These are phyloP conservation scores for Venturia canescens DNA, from an alignment of 1,140 invertebrate genomes.

Conservation along the genomic window DNA sequence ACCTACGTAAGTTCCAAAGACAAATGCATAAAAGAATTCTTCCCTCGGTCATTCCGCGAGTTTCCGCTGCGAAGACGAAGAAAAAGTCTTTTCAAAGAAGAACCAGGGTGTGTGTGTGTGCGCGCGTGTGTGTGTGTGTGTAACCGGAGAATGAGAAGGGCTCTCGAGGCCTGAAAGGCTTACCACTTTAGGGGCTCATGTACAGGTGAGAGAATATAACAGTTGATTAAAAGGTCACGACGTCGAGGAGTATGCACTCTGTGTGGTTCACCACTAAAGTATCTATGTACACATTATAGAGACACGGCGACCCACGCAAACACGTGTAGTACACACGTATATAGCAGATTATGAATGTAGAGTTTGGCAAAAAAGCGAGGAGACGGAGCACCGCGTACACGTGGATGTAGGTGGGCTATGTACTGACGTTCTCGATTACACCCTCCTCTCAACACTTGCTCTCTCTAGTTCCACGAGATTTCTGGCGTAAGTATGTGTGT, in stretches of 20 bases:
- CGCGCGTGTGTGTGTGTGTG: too few relatives aligned
- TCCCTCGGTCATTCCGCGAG: background rate
- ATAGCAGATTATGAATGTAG: slow-evolving; percentile 21
- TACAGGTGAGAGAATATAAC: slow-evolving; percentile 15
- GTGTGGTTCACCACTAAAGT: background rate
- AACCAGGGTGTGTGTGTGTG: background rate
- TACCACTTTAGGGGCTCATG: background rate
- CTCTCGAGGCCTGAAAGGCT: background rate
- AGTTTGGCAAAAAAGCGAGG: background rate
- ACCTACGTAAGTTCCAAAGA: background rate
- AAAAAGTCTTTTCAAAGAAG: background rate
- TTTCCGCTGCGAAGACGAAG: background rate
- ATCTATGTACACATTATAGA: background rate
- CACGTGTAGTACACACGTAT: too few relatives aligned
- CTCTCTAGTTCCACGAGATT: background rate
- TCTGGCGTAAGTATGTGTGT: background rate
- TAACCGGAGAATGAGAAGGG: background rate
- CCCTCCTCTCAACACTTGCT: slow-evolving; percentile 12
- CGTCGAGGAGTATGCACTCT: background rate
- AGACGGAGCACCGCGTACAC: slow-evolving; percentile 18
- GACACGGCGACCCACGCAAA: too few relatives aligned
- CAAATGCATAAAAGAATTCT: background rate
- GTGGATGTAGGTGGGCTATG: background rate
- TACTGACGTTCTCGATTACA: slow-evolving; percentile 33
- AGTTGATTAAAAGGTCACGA: slow-evolving; percentile 33